A percentile compares a stretch with the other conserved stretches of the same genome.
phyloP scores from a whole-genome alignment of 2,113 vertebrate species.

The Eulemur rufifrons region DNA sequence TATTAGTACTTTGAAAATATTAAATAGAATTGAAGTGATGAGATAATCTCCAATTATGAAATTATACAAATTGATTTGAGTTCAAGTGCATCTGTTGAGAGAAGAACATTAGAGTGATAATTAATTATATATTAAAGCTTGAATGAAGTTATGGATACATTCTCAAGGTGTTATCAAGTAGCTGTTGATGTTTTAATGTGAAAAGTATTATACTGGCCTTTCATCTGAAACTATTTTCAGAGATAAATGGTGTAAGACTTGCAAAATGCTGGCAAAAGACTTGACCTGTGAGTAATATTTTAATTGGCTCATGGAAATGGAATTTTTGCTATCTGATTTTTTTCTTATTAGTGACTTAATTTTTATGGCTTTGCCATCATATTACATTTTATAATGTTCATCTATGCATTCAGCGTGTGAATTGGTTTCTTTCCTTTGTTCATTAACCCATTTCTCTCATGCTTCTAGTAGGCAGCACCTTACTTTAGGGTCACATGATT shows the following conservation, averaged over 20 bases:
- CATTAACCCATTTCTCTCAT: not conserved
- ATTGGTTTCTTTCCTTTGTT: not conserved
- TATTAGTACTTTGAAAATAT: conserved; percentile 44
- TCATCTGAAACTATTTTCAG: not conserved
- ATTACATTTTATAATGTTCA: not conserved
- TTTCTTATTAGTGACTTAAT: not conserved
- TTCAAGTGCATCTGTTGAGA: conserved; percentile 17
- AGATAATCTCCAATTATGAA: conserved; percentile 50
- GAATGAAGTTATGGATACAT: not conserved
- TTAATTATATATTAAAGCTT: conserved; percentile 45
- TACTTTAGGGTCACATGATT: not conserved
- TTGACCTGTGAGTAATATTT: not conserved
- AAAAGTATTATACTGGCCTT: not conserved
- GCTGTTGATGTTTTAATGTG: conserved; percentile 39
- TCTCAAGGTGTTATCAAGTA: conserved; percentile 42
- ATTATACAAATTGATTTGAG: conserved; percentile 48
- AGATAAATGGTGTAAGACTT: conserved; percentile 1
- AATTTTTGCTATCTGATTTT: not conserved
- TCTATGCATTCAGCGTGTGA: not conserved
- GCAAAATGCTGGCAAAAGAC: not conserved
- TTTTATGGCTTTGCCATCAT: not conserved
- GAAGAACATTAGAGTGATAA: conserved; percentile 16
- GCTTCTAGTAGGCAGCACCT: not conserved
- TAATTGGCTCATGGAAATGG: conserved; percentile 14
- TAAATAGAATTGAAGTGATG: conserved; percentile 43